phyloP scores from a whole-genome alignment of 1,140 invertebrate species.

The Lepidostoma basale region DNA sequence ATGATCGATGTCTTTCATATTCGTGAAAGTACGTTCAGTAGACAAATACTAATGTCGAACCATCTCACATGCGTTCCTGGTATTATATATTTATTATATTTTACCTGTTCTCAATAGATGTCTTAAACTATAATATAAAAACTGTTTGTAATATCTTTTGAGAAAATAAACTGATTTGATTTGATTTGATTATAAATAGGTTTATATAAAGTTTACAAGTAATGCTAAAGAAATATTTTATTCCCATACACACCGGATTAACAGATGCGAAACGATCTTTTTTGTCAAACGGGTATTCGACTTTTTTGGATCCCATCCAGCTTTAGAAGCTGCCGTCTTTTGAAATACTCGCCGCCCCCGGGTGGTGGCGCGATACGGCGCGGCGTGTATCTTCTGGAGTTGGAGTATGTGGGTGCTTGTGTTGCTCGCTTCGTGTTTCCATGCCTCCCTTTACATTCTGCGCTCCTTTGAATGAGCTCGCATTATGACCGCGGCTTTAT shows the following conservation, averaged over 20 bases:
- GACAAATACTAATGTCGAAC: too few relatives aligned
- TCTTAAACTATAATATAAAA: too few relatives aligned
- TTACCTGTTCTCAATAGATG: too few relatives aligned
- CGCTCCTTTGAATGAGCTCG: conserved; percentile 30
- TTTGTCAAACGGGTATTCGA: too few relatives aligned
- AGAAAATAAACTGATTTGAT: too few relatives aligned
- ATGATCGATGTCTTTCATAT: too few relatives aligned
- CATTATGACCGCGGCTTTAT: conserved; percentile 38
- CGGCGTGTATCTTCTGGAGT: neutral
- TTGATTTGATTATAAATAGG: neutral
- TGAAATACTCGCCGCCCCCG: conserved; percentile 1
- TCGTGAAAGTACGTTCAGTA: too few relatives aligned
- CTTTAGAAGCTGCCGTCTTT: conserved; percentile 12
- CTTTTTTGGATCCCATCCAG: conserved; percentile 1
- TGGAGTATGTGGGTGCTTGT: neutral
- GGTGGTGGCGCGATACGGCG: neutral
- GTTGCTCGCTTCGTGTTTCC: neutral
- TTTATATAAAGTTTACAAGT: neutral
- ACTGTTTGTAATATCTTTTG: too few relatives aligned
- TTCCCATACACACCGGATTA: neutral
- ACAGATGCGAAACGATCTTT: neutral
- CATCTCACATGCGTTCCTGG: too few relatives aligned
- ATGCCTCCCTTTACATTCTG: conserved; percentile 9
- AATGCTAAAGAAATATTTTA: neutral
- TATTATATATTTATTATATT: too few relatives aligned